Percentiles rank a stretch among this genome's conserved stretches.
Conservation (phyloP, 2,888 invertebrate species). For the Pachymerium ferrugineum region DNA sequence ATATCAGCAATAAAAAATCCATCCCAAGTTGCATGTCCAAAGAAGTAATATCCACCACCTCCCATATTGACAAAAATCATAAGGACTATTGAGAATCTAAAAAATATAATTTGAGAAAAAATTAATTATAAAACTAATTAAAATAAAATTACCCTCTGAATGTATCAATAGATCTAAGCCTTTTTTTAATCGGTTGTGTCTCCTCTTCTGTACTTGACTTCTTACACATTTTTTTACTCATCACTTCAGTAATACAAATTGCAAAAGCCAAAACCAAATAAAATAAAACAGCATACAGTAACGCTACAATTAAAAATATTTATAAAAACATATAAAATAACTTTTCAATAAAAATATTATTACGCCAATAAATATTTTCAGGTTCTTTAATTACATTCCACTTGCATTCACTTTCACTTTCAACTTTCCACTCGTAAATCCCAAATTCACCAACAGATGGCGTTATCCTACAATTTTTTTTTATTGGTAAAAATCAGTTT, state of each 20-base stretch:
- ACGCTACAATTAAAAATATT: not conserved
- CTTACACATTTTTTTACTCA: not conserved
- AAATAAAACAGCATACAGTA: not conserved
- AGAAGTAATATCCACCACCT: constrained; percentile 73
- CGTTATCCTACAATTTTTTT: not conserved
- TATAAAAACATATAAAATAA: not conserved
- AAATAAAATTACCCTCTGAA: constrained; percentile 21
- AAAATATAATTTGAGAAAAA: not conserved
- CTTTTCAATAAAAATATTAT: constrained; percentile 44
- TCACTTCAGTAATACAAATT: not conserved
- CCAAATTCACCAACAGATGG: constrained; percentile 40
- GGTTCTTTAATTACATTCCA: constrained; percentile 58
- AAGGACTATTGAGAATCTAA: constrained; percentile 55
- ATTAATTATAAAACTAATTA: not conserved
- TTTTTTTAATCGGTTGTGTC: not conserved
- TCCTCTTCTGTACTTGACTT: not conserved
- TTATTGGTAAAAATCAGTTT: too few species aligned
- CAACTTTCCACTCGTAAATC: constrained; percentile 38
- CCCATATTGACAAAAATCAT: constrained; percentile 89
- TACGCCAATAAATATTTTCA: constrained; percentile 66
- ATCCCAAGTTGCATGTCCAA: constrained; percentile 78
- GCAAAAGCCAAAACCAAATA: not conserved
- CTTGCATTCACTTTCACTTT: constrained; percentile 48
- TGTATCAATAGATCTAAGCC: constrained; percentile 1
- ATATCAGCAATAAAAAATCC: constrained; percentile 77